Evolutionary conservation across 2,888 invertebrate species (phyloP).

Genomic region (Nemotelus nigrinus): DNA sequence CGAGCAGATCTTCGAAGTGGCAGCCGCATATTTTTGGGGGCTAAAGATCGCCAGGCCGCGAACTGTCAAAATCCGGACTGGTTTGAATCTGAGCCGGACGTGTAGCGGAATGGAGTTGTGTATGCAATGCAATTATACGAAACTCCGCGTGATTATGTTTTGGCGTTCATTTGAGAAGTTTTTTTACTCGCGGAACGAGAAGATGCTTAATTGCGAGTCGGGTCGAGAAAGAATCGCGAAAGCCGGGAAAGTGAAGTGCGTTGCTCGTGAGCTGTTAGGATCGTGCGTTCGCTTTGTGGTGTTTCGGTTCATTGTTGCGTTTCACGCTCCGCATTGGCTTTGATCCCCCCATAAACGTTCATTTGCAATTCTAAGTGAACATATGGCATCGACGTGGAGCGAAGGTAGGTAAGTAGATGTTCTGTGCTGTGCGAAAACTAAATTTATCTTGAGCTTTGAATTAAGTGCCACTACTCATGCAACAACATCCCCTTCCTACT

Average conservation of each 20-base stretch:
- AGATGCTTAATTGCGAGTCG: background rate
- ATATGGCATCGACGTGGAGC: background rate
- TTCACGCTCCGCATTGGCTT: background rate
- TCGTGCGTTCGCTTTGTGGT: slow-evolving; percentile 7
- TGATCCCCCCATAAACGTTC: background rate
- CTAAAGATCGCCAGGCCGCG: slow-evolving; percentile 8
- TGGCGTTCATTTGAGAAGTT: background rate
- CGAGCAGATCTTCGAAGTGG: slow-evolving; percentile 19
- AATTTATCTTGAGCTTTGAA: background rate
- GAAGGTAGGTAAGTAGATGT: background rate
- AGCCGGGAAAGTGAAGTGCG: slow-evolving; percentile 5
- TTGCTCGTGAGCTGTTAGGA: slow-evolving; percentile 1
- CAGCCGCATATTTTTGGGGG: slow-evolving; percentile 2
- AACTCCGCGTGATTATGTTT: background rate
- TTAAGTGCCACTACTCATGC: background rate
- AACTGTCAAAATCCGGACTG: slow-evolving; percentile 11
- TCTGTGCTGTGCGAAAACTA: background rate
- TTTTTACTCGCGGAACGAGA: background rate
- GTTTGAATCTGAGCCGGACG: background rate
- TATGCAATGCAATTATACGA: background rate
- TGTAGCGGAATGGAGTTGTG: background rate
- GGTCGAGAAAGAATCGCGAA: background rate
- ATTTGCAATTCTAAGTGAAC: slow-evolving; percentile 10
- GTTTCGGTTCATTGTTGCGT: background rate
- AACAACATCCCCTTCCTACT: background rate